These are phyloP conservation scores for Seira musarum DNA, from an alignment of 2,888 invertebrate species.

Conservation along the genomic window DNA sequence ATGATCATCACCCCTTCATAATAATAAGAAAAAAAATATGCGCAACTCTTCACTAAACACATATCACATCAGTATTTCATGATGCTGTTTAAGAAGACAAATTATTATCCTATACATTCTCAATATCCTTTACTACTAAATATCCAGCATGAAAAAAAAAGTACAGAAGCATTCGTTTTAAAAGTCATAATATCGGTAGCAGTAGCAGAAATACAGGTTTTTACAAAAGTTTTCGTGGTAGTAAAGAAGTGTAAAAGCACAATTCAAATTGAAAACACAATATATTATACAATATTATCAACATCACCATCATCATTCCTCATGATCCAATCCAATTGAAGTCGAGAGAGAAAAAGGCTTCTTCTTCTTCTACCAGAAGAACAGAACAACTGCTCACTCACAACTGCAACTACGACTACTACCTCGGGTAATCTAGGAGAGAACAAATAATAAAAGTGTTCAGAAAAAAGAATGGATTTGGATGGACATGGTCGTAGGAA, in stretches of 20 bases:
- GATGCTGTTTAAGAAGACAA: conserved; percentile 53
- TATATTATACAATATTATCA: conserved; percentile 20
- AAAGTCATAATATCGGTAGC: conserved; percentile 20
- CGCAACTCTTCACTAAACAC: conserved; percentile 10
- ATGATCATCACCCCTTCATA: conserved; percentile 13
- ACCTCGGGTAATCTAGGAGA: conserved; percentile 47
- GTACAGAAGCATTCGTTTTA: conserved; percentile 13
- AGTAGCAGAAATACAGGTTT: conserved; percentile 22
- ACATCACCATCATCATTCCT: conserved; percentile 37
- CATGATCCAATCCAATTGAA: conserved; percentile 1
- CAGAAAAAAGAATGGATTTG: conserved; percentile 46
- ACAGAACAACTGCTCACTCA: conserved; percentile 51
- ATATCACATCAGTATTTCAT: conserved; percentile 38
- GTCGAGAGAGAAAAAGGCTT: conserved; percentile 5
- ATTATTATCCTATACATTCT: conserved; percentile 52
- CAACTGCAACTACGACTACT: too few species aligned
- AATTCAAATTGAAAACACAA: conserved; percentile 19
- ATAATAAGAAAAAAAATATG: conserved; percentile 9
- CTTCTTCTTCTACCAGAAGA: conserved; percentile 11
- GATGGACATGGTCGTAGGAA: conserved; percentile 14
- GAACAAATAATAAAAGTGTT: conserved; percentile 56
- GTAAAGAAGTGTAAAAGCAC: conserved; percentile 16
- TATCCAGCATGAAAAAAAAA: conserved; percentile 32
- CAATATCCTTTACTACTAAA: conserved; percentile 23
- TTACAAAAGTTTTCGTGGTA: not conserved